phyloP scores from a whole-genome alignment of 2,797 vertebrate species.

The Nasua narica region DNA sequence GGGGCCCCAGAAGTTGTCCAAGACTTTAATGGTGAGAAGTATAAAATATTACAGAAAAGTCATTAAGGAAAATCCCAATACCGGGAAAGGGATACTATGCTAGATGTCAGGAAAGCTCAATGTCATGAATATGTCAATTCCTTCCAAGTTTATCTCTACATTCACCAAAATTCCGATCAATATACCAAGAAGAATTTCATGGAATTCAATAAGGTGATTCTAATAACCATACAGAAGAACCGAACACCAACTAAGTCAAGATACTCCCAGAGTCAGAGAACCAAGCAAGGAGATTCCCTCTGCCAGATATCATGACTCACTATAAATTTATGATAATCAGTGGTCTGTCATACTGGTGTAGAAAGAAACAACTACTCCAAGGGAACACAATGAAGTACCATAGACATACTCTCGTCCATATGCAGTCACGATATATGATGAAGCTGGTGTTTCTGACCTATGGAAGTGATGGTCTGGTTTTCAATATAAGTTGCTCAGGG shows the following conservation, averaged over 20 bases:
- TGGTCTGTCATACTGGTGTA: background rate
- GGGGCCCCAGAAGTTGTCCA: background rate
- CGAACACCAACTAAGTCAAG: background rate
- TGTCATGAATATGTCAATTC: background rate
- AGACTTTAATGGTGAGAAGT: background rate
- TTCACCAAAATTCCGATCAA: background rate
- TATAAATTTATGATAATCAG: background rate
- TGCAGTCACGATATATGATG: no score
- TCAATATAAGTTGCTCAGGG: background rate
- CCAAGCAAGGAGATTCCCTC: background rate
- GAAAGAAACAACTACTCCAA: background rate
- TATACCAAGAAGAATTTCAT: background rate
- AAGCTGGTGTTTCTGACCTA: background rate
- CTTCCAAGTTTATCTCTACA: background rate
- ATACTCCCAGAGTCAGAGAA: background rate
- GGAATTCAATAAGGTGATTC: background rate
- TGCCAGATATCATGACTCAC: background rate
- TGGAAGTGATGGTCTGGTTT: background rate
- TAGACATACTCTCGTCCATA: background rate
- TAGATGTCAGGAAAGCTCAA: background rate
- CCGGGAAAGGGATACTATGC: background rate
- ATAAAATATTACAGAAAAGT: background rate
- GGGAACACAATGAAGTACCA: background rate
- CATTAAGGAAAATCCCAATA: background rate
- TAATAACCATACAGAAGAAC: background rate